Conservation (phyloP, 2,113 vertebrate genomes). For the Ascaphus truei region DNA sequence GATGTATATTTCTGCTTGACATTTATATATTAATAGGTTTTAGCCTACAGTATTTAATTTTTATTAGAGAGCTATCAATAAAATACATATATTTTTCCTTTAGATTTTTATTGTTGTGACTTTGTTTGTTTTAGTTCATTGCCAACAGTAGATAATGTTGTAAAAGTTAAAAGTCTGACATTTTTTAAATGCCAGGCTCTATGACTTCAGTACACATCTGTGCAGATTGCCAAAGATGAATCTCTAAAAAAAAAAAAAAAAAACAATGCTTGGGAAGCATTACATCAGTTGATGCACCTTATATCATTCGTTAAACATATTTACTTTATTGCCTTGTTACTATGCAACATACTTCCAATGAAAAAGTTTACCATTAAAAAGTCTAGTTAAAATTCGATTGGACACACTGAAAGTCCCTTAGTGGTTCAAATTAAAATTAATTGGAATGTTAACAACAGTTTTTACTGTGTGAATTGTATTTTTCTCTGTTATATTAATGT, state of each 20-base stretch:
- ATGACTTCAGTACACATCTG: not conserved
- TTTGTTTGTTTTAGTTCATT: too few species aligned
- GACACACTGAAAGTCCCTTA: not conserved
- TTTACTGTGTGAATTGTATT: too few species aligned
- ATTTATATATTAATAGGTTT: too few species aligned
- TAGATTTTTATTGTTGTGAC: too few species aligned
- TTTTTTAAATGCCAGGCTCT: too few species aligned
- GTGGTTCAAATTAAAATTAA: not conserved
- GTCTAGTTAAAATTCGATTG: slow-evolving; percentile 1
- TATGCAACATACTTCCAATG: not conserved
- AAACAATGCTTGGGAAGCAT: not conserved
- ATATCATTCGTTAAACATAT: not conserved
- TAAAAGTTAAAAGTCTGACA: too few species aligned
- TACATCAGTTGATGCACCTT: not conserved
- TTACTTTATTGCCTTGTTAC: not conserved
- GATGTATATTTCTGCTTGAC: too few species aligned
- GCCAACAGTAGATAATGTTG: too few species aligned
- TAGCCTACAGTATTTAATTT: too few species aligned
- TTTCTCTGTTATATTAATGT: too few species aligned
- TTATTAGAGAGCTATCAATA: too few species aligned
- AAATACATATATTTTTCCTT: too few species aligned
- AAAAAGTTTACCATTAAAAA: not conserved
- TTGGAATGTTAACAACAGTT: not conserved
- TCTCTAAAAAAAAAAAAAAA: not conserved
- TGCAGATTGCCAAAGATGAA: not conserved